Evolutionary conservation across 2,888 invertebrate species (phyloP), one percentile per base, ranked within the genome.

Genomic region (Volucella zonaria): DNA sequence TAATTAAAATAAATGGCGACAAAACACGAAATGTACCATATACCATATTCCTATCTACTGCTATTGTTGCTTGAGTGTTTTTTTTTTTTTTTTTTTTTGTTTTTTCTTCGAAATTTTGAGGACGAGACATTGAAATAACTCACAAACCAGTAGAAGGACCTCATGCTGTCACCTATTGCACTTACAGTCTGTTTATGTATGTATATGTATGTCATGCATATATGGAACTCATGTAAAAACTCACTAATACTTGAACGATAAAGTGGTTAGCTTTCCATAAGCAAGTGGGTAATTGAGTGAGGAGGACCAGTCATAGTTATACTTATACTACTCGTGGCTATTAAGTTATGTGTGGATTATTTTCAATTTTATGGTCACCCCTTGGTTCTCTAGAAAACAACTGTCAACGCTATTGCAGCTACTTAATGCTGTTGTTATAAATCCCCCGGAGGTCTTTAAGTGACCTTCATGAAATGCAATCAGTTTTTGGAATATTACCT

Each of bases 391-490:
- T 54, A 8, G 18, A 52, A 8, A 23, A 18, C 23, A 49, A 31
- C 31, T 31, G 6, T 31, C 31, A 3, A 0, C 31, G 0, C 47
- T 1, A 4, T 9, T 10, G 15, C 31, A 14, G 31, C 31, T 62
- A 15, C 61, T 31, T 49, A 6, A 6, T 14, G 49, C n/a, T 54
- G 61, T 51, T 61, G 23, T 47, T 61, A 71, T 52, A 47, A 54
- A 62, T 51, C 40, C 61, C 8, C 42, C 31, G 81, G 74, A 82
- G 78, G 83, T 61, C 71, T 76, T 58, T 43, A 61, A 42, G 38
- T 79, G 75, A 79, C 83, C 83, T 83, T 83, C 79, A 79, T 83
- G 70, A 67, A 67, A 83, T 71, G 59, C 71, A 83, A 83, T 58
- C 54, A 54, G 45, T 56, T 31, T 31, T 59, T 70, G 74, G 59